phyloP scores from a whole-genome alignment of 2,797 vertebrate genomes.

The Natrix natrix region DNA sequence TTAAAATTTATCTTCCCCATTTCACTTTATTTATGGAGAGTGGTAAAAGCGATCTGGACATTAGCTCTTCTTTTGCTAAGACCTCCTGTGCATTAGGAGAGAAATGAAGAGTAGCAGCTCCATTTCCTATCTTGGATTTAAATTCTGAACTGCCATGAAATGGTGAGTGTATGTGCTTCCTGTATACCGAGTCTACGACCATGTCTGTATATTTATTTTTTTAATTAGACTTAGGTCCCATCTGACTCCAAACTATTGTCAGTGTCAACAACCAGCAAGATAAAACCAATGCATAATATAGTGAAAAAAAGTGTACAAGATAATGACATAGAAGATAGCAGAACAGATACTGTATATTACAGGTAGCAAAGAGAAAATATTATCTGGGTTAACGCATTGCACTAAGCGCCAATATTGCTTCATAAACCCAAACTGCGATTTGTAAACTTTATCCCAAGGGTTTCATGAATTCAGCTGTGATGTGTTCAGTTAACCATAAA shows the following conservation, averaged over 20 bases:
- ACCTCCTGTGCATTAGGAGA: not conserved
- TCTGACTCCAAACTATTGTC: not conserved
- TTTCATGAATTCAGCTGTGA: not conserved
- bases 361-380: not conserved
- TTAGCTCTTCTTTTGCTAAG: too few relatives aligned
- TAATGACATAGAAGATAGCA: not conserved
- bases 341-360: not conserved
- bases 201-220: not conserved
- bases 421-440: not conserved
- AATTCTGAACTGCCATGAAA: not conserved
- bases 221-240: not conserved
- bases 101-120: not conserved
- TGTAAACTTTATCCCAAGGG: not conserved
- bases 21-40: not conserved
- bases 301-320: not conserved
- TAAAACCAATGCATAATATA: not conserved
- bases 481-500: not conserved
- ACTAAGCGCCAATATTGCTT: not conserved
- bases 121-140: not conserved
- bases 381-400: not conserved
- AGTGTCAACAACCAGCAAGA: not conserved
- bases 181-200: not conserved
- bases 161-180: too few relatives aligned
- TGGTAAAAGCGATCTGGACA: not conserved
- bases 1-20: not conserved